Conservation (phyloP, 2,888 invertebrate genomes). For the Chrysolina haemoptera region DNA sequence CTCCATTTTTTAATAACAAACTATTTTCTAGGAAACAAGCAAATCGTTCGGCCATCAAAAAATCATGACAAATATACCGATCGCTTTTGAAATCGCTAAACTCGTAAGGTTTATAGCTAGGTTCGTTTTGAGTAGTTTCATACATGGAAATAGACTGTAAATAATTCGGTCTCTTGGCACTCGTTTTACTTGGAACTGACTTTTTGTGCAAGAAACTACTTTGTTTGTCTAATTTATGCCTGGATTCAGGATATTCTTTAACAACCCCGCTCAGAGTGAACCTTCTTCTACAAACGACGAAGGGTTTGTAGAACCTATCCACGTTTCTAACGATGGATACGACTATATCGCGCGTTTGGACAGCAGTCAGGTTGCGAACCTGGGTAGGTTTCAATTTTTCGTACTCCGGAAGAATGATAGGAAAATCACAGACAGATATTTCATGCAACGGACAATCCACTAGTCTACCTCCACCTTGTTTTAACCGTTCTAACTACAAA, state of each 20-base stretch:
- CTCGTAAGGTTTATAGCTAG: constrained; percentile 32
- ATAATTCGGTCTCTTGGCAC: constrained; percentile 26
- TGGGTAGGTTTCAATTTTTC: constrained; percentile 56
- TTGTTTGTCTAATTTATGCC: constrained; percentile 46
- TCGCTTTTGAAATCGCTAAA: constrained; percentile 44
- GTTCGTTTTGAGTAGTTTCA: constrained; percentile 36
- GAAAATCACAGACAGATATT: constrained; percentile 55
- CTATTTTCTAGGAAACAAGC: constrained; percentile 52
- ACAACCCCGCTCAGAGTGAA: constrained; percentile 67
- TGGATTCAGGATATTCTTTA: constrained; percentile 63
- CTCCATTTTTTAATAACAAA: constrained; percentile 27
- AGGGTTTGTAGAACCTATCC: constrained; percentile 69
- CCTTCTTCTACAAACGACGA: constrained; percentile 62
- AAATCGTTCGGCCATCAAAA: constrained; percentile 60
- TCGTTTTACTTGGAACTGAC: constrained; percentile 38
- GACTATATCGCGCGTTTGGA: constrained; percentile 60
- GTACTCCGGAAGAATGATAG: constrained; percentile 53
- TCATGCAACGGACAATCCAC: constrained; percentile 58
- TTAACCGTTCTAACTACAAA: constrained; percentile 68
- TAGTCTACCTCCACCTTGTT: constrained; percentile 59
- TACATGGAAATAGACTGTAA: constrained; percentile 47
- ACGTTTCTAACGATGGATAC: constrained; percentile 66
- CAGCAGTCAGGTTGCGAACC: constrained; percentile 46
- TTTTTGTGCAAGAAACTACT: constrained; percentile 57
- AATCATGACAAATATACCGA: constrained; percentile 57